These are phyloP conservation scores for Hylomyscus alleni DNA, from an alignment of 2,797 vertebrate genomes.

Conservation along the genomic window DNA sequence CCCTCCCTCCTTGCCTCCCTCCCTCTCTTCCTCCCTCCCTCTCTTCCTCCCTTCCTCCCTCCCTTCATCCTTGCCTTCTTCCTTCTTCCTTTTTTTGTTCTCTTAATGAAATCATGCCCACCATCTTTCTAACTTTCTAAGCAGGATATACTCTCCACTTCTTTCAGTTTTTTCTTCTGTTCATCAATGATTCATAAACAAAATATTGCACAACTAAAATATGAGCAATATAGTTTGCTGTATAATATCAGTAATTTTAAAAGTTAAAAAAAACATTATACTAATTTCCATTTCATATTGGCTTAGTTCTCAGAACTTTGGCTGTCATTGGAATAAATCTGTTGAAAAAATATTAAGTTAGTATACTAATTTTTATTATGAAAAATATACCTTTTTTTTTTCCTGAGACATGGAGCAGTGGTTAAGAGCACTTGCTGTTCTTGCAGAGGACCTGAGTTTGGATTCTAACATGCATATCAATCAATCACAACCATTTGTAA, in stretches of 20 bases:
- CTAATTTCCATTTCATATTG: neutral
- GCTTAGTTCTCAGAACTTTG: neutral
- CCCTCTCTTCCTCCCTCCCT: neutral
- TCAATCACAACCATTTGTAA: neutral
- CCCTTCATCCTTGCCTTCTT: neutral
- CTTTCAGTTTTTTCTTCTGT: neutral
- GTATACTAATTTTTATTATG: slow-evolving; percentile 24
- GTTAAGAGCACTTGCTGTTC: neutral
- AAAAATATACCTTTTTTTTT: neutral
- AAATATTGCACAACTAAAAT: neutral
- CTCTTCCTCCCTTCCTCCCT: rapidly evolving
- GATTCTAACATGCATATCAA: neutral
- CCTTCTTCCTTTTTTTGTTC: neutral
- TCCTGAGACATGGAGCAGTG: neutral
- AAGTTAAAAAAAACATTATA: neutral
- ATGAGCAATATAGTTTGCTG: neutral
- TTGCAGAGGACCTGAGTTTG: neutral
- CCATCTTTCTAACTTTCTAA: neutral
- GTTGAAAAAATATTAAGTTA: neutral
- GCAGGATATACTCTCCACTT: neutral
- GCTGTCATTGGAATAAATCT: neutral
- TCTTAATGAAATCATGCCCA: neutral
- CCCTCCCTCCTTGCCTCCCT: neutral
- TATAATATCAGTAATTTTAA: neutral
- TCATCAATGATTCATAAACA: slow-evolving; percentile 19